phyloP scores from a whole-genome alignment of 2,888 invertebrate genomes.

The Netelia inedita region DNA sequence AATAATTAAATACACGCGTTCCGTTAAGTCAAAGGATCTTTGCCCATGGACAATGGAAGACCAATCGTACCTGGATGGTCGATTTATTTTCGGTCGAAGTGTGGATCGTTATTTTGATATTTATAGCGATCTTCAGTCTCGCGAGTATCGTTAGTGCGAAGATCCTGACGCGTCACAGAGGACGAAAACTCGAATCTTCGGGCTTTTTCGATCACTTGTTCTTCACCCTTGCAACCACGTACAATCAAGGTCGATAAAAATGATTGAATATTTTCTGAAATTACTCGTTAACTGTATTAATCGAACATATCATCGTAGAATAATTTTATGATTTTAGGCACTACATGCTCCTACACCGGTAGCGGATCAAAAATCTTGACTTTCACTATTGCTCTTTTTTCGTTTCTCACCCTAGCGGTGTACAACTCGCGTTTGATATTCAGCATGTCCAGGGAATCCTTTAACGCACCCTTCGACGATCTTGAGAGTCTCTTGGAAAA shows the following conservation, averaged over 20 bases:
- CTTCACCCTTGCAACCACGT: conserved; percentile 71
- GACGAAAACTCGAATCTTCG: neutral
- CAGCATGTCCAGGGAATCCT: conserved; percentile 65
- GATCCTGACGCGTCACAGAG: neutral
- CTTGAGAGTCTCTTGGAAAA: conserved; percentile 27
- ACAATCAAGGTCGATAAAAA: conserved; percentile 71
- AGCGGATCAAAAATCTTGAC: conserved; percentile 68
- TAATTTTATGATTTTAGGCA: conserved; percentile 54
- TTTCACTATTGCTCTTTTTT: conserved; percentile 68
- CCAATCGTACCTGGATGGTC: conserved; percentile 72
- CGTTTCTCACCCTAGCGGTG: conserved; percentile 65
- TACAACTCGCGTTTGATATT: conserved; percentile 72
- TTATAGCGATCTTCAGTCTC: conserved; percentile 65
- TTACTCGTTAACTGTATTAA: neutral
- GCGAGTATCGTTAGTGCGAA: conserved; percentile 64
- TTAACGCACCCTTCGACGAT: conserved; percentile 48
- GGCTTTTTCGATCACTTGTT: conserved; percentile 69
- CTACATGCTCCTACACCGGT: neutral
- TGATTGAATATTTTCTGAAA: too few species aligned
- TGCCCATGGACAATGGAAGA: conserved; percentile 36
- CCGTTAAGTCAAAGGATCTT: conserved; percentile 27
- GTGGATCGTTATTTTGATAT: conserved; percentile 66
- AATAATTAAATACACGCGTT: neutral
- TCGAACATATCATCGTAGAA: neutral
- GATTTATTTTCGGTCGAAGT: conserved; percentile 68